These are phyloP conservation scores for Halictus quadricinctus DNA, from an alignment of 2,888 invertebrate genomes.

Conservation along the genomic window DNA sequence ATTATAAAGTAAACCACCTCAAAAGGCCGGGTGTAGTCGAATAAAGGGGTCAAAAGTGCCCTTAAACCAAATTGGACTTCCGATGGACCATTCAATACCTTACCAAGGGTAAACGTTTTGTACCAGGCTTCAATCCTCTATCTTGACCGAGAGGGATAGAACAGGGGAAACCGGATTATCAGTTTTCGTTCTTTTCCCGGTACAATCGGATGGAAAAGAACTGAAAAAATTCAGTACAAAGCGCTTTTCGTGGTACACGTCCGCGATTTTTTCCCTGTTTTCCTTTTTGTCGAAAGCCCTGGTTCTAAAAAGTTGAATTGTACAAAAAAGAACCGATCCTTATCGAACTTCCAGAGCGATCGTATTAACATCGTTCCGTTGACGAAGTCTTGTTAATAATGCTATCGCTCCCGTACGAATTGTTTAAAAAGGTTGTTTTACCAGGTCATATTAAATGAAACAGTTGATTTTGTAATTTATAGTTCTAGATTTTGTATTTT, in stretches of 20 bases:
- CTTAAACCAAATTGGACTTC: constrained; percentile 10
- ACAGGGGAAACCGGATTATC: constrained; percentile 9
- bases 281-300: not conserved
- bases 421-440: not conserved
- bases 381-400: not conserved
- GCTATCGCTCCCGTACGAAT: not conserved
- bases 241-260: not conserved
- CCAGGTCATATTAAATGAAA: not conserved
- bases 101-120: not conserved
- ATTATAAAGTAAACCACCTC: not conserved
- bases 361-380: not conserved
- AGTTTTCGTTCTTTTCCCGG: not conserved
- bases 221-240: not conserved
- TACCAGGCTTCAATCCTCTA: not conserved
- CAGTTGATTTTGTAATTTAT: not conserved
- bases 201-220: not conserved
- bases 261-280: not conserved
- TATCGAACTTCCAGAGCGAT: not conserved
- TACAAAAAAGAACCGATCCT: not conserved
- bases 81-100: constrained; percentile 9
- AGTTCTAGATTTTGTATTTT: no score
- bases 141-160: not conserved
- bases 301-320: not conserved
- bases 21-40: not conserved
- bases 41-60: constrained; percentile 7